phyloP scores from a whole-genome alignment of 2,888 invertebrate genomes.

The Oxycera nigricornis region DNA sequence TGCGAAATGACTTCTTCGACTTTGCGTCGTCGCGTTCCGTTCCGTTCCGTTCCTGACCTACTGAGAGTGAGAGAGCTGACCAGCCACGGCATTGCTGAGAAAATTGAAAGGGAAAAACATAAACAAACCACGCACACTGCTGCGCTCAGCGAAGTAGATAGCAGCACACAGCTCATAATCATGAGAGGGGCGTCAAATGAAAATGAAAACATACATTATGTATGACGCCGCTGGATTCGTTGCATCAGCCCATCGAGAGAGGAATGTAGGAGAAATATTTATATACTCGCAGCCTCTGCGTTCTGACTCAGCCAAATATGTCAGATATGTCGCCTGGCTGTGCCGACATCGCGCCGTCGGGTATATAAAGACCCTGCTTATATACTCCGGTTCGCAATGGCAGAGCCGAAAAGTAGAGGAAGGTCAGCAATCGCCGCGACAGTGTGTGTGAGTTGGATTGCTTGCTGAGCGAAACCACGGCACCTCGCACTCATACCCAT shows the following conservation, averaged over 20 bases:
- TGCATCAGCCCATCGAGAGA: conserved; percentile 31
- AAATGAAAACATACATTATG: conserved; percentile 41
- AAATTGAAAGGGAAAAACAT: conserved; percentile 40
- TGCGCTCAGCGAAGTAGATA: neutral
- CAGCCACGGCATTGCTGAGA: conserved; percentile 6
- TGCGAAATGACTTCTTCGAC: too few species aligned
- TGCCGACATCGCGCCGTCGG: neutral
- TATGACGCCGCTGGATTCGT: conserved; percentile 40
- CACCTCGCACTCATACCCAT: conserved; percentile 16
- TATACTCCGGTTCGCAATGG: neutral
- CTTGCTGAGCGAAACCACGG: neutral
- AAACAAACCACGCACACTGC: conserved; percentile 31
- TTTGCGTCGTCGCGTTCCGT: conserved; percentile 10
- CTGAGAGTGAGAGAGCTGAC: conserved; percentile 11
- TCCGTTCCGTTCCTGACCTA: conserved; percentile 27
- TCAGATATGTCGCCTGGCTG: neutral
- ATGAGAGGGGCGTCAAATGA: conserved; percentile 16
- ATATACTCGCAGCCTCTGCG: neutral
- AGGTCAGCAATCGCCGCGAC: conserved; percentile 47
- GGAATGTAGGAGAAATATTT: conserved; percentile 9
- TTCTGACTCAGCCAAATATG: neutral
- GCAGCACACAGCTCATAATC: neutral
- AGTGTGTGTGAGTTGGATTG: conserved; percentile 12
- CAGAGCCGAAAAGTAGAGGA: conserved; percentile 49
- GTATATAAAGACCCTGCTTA: neutral